Base-by-base conservation (phyloP, 2,888 invertebrate genomes). In the Caenorhabditis sp. region DNA sequence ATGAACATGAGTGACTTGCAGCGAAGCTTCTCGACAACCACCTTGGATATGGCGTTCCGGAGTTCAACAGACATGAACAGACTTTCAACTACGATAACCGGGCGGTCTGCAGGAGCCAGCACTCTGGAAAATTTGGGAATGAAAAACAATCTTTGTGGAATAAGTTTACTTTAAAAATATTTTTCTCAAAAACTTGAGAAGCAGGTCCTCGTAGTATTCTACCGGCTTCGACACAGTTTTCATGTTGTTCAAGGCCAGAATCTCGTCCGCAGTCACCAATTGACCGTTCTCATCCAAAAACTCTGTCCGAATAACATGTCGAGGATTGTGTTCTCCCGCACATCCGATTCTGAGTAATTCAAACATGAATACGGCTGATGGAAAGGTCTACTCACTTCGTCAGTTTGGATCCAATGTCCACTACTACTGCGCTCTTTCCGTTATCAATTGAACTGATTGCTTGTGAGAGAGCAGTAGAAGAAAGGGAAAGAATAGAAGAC, bases 81-180 rank as follows among this genome's bases (percentile, higher is more conserved):
- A 4, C 95, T 95, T 90, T 98, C 98, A 20, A 97, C 93, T 30
- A 98, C 92, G 5, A 98, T 93, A 35, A 98, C 93, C 89, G 94
- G 93, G 22, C 95, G 92, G 87, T 95, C 96, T 90, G 96, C 96
- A 0, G 97, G 96, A 89, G 96, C 91, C 30, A 95, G 92, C 89
- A 95, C 93, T 85, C 95, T 95, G 86, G 35, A 89, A 20, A 15
- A 27, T n/a, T n/a, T 20, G 37, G 17, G n/a, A 43, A 26, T 6
- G 20, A 24, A 26, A 27, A 41, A 20, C n/a, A n/a, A n/a, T n/a
- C n/a, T n/a, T n/a, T n/a, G n/a, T n/a, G n/a, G n/a, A n/a, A n/a
- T n/a, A n/a, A n/a, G 37, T 74, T 50, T 9, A 80, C 78, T 68
- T 80, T 39, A 73, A 62, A 35, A 78, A 78, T 6, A 78, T 62